phyloP scores from a whole-genome alignment of 2,113 vertebrate species.

The Anolis carolinensis region DNA sequence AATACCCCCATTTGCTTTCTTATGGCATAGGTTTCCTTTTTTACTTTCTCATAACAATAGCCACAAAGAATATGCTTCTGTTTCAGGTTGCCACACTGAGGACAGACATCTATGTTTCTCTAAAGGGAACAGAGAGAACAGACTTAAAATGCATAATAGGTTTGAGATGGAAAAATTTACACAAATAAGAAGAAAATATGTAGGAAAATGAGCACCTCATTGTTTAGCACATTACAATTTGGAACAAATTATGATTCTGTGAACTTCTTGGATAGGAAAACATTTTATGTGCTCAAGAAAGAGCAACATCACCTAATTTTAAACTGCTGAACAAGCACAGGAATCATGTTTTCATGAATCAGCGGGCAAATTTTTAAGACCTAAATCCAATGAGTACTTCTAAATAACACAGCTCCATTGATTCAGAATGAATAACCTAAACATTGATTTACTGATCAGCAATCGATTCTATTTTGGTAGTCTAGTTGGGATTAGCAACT shows the following conservation, averaged over 20 bases:
- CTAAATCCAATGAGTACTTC: not conserved
- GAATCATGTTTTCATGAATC: not conserved
- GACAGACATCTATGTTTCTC: slow-evolving; percentile 90
- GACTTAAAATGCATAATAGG: not conserved
- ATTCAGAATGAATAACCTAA: no score
- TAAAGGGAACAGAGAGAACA: slow-evolving; percentile 60
- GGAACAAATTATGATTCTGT: not conserved
- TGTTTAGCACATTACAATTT: not conserved
- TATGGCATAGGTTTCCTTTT: slow-evolving; percentile 83
- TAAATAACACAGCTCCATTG: no score
- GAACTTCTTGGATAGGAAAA: not conserved
- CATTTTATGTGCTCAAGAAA: no score
- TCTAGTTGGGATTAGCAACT: no score
- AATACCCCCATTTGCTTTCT: slow-evolving; percentile 79
- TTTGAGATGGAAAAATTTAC: not conserved
- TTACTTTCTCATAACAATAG: slow-evolving; percentile 89
- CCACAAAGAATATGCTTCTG: slow-evolving; percentile 91
- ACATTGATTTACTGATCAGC: no score
- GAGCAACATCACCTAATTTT: not conserved
- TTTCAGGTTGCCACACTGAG: slow-evolving; percentile 91
- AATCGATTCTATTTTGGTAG: no score
- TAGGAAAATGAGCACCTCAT: not conserved
- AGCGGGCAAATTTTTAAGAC: not conserved
- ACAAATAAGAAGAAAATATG: not conserved
- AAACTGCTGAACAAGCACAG: not conserved